Conservation (phyloP, 2,888 invertebrate genomes). For the Phyllotreta striolata region DNA sequence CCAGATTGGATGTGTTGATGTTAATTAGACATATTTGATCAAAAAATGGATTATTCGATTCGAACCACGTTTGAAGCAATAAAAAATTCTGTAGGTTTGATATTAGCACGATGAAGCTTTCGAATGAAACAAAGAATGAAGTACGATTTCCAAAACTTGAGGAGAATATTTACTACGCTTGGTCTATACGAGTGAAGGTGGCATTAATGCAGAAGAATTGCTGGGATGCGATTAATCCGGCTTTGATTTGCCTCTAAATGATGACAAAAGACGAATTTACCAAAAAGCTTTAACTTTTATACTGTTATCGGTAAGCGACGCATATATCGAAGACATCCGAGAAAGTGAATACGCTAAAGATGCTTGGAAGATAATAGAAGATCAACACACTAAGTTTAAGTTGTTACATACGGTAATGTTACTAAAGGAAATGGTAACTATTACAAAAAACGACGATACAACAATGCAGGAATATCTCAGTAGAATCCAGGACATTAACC, state of each 20-base stretch:
- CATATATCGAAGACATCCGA: not conserved
- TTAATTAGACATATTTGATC: too few species aligned
- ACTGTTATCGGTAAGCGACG: not conserved
- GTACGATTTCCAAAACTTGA: slow-evolving; percentile 2
- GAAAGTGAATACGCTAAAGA: not conserved
- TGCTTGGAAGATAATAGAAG: not conserved
- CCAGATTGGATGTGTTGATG: too few species aligned
- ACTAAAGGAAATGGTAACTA: not conserved
- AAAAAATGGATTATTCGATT: too few species aligned
- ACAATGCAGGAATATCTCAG: not conserved
- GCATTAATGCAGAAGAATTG: slow-evolving; percentile 1
- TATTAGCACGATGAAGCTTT: too few species aligned
- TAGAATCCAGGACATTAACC: not conserved
- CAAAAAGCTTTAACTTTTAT: not conserved
- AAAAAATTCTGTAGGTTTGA: too few species aligned
- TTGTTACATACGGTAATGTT: slow-evolving; percentile 1
- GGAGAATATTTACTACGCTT: not conserved
- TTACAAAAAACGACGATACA: not conserved
- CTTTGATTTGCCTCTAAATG: not conserved
- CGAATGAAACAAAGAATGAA: too few species aligned
- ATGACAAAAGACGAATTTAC: not conserved
- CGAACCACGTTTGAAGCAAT: too few species aligned
- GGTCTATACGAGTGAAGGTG: not conserved
- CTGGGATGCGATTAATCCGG: not conserved
- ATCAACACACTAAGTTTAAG: not conserved